Conservation (phyloP, 2,113 vertebrate species). For the Pedetes capensis region DNA sequence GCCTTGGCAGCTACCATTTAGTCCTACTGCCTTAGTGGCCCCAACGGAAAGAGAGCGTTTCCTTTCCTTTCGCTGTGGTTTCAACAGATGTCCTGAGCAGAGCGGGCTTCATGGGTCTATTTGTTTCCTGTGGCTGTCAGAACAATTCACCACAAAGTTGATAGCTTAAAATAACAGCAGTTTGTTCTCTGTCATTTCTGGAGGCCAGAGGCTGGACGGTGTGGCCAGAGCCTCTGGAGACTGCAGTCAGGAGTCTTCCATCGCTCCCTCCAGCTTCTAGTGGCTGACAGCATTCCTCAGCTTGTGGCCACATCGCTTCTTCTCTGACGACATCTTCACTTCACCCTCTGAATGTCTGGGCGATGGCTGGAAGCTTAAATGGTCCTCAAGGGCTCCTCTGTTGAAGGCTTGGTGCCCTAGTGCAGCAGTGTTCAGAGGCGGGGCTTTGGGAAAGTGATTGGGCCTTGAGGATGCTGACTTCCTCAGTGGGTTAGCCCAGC, state of each 20-base stretch:
- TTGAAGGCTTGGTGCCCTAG: not conserved
- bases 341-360: not conserved
- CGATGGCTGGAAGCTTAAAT: not conserved
- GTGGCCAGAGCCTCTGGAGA: not conserved
- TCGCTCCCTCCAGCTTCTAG: not conserved
- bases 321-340: not conserved
- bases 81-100: not conserved
- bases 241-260: rapidly evolving
- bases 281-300: not conserved
- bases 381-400: not conserved
- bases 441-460: not conserved
- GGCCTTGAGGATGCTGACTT: not conserved
- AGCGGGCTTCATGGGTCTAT: not conserved
- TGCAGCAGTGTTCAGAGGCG: not conserved
- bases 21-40: not conserved
- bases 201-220: not conserved
- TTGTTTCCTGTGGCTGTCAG: not conserved
- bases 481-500: not conserved
- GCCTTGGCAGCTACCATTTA: not conserved
- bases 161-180: not conserved
- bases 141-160: not conserved
- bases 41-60: not conserved
- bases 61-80: not conserved
- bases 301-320: not conserved
- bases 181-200: not conserved